A percentile compares a stretch with the other conserved stretches of the same genome.
phyloP scores from a whole-genome alignment of 1,140 invertebrate species.

The Polypedilum vanderplanki region DNA sequence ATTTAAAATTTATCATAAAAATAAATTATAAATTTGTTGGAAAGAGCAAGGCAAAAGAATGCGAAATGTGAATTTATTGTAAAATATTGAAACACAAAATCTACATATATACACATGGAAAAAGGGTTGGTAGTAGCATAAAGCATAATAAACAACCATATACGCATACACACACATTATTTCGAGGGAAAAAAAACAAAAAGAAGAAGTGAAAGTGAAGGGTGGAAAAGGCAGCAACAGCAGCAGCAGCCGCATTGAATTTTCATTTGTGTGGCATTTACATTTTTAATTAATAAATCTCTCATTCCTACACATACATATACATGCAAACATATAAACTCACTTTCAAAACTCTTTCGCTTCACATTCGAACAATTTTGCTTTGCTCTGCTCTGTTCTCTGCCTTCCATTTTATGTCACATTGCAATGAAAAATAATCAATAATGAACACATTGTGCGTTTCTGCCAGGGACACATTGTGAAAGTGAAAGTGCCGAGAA shows the following conservation, averaged over 20 bases:
- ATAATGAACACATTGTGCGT: conserved; percentile 17
- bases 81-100: not conserved
- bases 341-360: not conserved
- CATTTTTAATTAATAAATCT: conserved; percentile 27
- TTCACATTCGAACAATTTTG: not conserved
- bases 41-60: not conserved
- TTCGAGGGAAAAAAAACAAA: not conserved
- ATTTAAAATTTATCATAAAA: conserved; percentile 15
- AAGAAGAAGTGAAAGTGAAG: not conserved
- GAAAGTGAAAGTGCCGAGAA: not conserved
- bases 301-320: not conserved
- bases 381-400: no score
- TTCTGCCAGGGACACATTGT: not conserved
- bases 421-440: conserved; percentile 19
- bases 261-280: conserved; percentile 25
- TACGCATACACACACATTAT: not conserved
- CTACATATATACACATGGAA: not conserved
- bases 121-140: not conserved
- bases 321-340: not conserved
- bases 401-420: conserved; percentile 11
- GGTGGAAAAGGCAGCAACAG: not conserved
- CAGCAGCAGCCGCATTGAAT: not conserved
- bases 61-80: not conserved
- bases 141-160: conserved; percentile 2
- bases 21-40: not conserved